These are phyloP conservation scores for Rhynchonycteris naso DNA, from an alignment of 2,797 vertebrate species.

Conservation along the genomic window DNA sequence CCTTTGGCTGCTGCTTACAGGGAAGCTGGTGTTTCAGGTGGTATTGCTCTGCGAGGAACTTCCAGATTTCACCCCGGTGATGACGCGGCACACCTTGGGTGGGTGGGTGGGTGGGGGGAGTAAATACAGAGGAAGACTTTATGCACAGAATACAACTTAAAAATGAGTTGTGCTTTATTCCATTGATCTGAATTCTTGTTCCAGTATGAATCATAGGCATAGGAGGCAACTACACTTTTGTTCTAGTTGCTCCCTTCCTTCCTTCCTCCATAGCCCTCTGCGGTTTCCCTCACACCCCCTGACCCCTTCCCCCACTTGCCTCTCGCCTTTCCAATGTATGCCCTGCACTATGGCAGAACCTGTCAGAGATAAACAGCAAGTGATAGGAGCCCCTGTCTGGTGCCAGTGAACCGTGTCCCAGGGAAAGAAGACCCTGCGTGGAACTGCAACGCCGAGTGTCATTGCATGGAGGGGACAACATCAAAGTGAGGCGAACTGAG, in stretches of 20 bases:
- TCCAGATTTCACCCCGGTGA: slow-evolving; percentile 98
- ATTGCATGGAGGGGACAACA: background rate
- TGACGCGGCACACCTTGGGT: slow-evolving; percentile 94
- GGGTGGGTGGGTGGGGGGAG: background rate
- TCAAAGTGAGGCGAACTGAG: background rate
- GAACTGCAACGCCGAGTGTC: background rate
- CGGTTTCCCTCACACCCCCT: background rate
- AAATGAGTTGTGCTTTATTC: background rate
- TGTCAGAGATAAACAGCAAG: background rate
- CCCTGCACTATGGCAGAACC: background rate
- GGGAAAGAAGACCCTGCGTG: background rate
- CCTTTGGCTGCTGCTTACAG: slow-evolving; percentile 89
- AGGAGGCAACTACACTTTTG: background rate
- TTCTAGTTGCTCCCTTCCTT: background rate
- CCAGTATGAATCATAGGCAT: background rate
- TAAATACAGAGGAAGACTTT: background rate
- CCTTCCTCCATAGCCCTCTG: background rate
- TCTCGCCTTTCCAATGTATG: background rate
- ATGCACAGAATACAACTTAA: background rate
- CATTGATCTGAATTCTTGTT: background rate
- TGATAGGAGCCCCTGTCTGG: background rate
- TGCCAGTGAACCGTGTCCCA: background rate
- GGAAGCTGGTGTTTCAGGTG: slow-evolving; percentile 91
- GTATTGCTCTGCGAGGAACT: slow-evolving; percentile 95
- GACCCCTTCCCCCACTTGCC: no score